Conservation (phyloP, 2,797 vertebrate genomes). For the Micropoecilia bifurca region DNA sequence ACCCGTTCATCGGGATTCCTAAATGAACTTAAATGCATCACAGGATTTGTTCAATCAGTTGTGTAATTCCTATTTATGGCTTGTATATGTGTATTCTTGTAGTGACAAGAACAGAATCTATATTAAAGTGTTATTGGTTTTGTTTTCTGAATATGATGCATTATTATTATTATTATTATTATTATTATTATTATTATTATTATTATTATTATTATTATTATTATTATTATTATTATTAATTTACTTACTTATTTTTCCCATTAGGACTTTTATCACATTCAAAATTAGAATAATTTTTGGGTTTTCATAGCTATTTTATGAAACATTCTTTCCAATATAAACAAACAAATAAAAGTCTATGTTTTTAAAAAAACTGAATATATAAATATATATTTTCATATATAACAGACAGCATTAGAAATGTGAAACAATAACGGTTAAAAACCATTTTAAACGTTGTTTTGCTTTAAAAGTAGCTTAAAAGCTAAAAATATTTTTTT, state of each 20-base stretch:
- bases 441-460: not conserved
- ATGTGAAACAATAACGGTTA: not conserved
- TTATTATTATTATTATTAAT: no score
- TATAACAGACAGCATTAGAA: not conserved
- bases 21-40: constrained; percentile 82
- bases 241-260: no score
- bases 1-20: constrained; percentile 75
- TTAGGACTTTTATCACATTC: not conserved
- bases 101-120: constrained; percentile 90
- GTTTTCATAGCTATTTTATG: not conserved
- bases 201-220: constrained; percentile 30
- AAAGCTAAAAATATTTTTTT: not conserved
- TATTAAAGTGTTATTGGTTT: constrained; percentile 97
- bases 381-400: not conserved
- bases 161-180: constrained; percentile 60
- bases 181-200: constrained; percentile 33
- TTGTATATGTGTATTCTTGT: constrained; percentile 97
- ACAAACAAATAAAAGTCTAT: not conserved
- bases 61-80: constrained; percentile 99
- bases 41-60: constrained; percentile 91
- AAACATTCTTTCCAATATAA: not conserved
- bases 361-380: not conserved
- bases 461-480: not conserved
- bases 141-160: constrained; percentile 78
- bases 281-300: not conserved